These are phyloP conservation scores for Apistogramma diplotaenia DNA, from an alignment of 2,113 vertebrate species.

Conservation along the genomic window DNA sequence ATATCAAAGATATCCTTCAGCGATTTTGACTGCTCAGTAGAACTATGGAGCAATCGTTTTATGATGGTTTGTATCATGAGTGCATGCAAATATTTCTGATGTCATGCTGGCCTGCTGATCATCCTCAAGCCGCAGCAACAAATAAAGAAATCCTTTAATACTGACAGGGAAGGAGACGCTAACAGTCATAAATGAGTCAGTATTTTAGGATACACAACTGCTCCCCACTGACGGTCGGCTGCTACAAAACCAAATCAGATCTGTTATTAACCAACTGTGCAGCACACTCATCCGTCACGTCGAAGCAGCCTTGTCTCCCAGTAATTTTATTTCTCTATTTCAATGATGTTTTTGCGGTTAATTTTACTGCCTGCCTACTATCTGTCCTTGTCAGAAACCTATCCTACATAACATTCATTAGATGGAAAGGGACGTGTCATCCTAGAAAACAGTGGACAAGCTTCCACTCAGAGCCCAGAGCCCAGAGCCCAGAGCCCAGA, in stretches of 20 bases:
- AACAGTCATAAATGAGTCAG: neutral
- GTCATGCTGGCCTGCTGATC: neutral
- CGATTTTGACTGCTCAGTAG: neutral
- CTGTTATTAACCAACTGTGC: neutral
- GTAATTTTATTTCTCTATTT: neutral
- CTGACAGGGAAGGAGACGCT: neutral
- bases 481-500: too few species aligned
- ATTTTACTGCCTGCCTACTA: neutral
- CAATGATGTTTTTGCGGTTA: neutral
- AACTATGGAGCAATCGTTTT: neutral
- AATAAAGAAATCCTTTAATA: neutral
- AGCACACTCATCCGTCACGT: neutral
- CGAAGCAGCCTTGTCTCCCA: neutral
- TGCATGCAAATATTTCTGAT: neutral
- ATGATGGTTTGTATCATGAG: neutral
- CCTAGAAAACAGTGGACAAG: neutral
- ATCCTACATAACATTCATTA: neutral
- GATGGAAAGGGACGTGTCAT: neutral
- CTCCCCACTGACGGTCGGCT: neutral
- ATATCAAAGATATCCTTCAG: neutral
- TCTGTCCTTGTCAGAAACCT: neutral
- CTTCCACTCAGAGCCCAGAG: neutral
- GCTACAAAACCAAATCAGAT: neutral
- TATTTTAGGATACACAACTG: neutral
- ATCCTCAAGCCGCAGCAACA: neutral